Evolutionary conservation across 2,113 vertebrate genomes (phyloP), one percentile per base, ranked within the genome.

Genomic region (Leucopsar rothschildi): DNA sequence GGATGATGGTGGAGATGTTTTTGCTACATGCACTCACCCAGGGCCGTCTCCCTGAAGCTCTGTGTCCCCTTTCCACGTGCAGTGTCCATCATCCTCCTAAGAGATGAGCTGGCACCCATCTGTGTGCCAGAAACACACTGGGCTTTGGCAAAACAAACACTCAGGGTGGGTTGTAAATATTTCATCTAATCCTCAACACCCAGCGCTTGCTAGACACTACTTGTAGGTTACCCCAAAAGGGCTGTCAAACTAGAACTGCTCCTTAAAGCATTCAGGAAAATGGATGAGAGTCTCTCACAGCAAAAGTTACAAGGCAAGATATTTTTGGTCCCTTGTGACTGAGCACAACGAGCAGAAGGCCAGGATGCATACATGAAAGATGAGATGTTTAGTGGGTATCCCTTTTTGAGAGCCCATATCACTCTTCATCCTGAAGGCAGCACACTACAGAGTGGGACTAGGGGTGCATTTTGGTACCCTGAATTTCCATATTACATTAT

Each of bases 111-210:
- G 86, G 65, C 72, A 55, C 37, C 23, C 77, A 47, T 4, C 15
- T 0, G 0, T 23, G 12, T 1, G 27, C 45, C 40, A 42, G 40
- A 17, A 56, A 45, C 0, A 0, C 5, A 0, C 28, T 37, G 44
- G 25, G 39, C 31, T 45, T 53, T 15, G 37, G 60, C 65, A 37
- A 49, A 88, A 60, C 33, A 33, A 88, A 60, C 33, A 33, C 35
- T 12, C 19, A 60, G 56, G 25, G 44, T 18, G 37, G 2, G 10
- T 12, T 84, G 57, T 5, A 39, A 55, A 82, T 8, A 15, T 9
- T 29, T 7, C 17, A 37, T 12, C 42, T 42, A 65, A 78, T 2
- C 52, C 39, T 29, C 6, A 19, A 25, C 31, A 72, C 2, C 59
- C 55, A 71, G 29, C 8, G 4, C 45, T 10, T 59, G 19, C 49